These are phyloP conservation scores for Deroplatys truncata DNA, from an alignment of 2,888 invertebrate species.

Conservation along the genomic window DNA sequence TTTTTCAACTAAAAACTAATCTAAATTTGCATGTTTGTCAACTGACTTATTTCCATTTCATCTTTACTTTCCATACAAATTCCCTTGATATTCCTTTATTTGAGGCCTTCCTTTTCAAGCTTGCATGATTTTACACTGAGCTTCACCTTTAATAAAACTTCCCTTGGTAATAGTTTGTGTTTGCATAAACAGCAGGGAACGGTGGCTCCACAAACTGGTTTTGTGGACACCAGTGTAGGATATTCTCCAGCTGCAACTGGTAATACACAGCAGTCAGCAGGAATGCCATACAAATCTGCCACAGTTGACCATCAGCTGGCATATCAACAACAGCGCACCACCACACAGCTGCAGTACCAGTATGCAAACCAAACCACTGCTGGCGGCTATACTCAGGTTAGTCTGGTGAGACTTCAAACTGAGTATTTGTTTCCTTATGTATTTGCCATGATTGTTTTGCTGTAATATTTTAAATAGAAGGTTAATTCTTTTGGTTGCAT, in stretches of 20 bases:
- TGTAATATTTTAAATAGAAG: no score
- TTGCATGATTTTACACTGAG: no score
- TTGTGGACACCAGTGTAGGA: constrained; percentile 44
- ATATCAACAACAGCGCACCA: constrained; percentile 28
- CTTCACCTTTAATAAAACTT: no score
- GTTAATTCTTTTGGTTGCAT: no score
- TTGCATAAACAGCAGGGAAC: constrained; percentile 38
- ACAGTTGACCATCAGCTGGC: constrained; percentile 40
- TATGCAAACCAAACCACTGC: constrained; percentile 39
- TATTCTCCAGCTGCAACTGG: constrained; percentile 46
- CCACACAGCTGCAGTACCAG: constrained; percentile 34
- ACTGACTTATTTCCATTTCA: no score
- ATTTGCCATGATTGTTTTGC: no score
- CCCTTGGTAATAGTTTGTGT: background rate
- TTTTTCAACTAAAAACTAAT: no score
- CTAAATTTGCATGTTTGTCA: no score
- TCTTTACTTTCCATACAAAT: no score
- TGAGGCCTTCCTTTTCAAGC: no score
- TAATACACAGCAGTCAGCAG: constrained; percentile 46
- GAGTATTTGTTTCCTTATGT: no score
- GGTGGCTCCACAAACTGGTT: constrained; percentile 47
- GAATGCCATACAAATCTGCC: constrained; percentile 50
- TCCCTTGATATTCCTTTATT: no score
- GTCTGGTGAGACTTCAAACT: background rate
- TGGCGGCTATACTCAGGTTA: constrained; percentile 31